Evolutionary conservation across 1,140 invertebrate species (phyloP), one percentile per base, ranked within the genome.

Genomic region (Lasioglossum baleicum): DNA sequence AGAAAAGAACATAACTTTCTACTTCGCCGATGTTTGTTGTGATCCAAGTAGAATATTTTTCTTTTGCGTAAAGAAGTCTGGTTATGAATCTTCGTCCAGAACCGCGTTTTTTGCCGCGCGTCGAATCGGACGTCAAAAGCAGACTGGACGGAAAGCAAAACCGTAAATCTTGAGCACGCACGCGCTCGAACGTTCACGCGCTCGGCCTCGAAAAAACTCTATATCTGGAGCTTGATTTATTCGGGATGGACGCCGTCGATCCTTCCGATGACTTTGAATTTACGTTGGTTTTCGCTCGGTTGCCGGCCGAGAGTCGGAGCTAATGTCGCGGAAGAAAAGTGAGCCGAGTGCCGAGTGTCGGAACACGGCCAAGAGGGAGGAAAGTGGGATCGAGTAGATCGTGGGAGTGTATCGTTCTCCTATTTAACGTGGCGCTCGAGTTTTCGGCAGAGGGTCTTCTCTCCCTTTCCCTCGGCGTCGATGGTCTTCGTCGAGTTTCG

Each of bases 391-490:
- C 67, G 85, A 83, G 69, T 87, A 67, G 70, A 83, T 88, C 81
- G 81, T 88, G 83, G 79, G 81, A 88, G 86, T 87, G 79, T 80
- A 82, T 88, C 78, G 86, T 81, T 87, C 53, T 87, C 65, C 72
- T 87, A 87, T 85, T 88, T 83, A 87, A 31, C 66, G 84, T 82
- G 72, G 75, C 83, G 86, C 82, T 86, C 84, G 86, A 88, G 73
- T 85, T 87, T 88, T 88, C 81, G 81, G 51, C 15, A 80, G 81
- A 86, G 86, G n/a, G n/a, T 8, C 2, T 42, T 65, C 44, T 66
- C 77, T 82, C 74, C 64, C 80, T 81, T 26, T 79, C 81, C 86
- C 85, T 83, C 44, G 44, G 1, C 13, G 87, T 84, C 88, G 87
- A 86, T 84, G 84, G 70, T 51, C 53, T 10, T 10, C 44, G 44